These are phyloP conservation scores for Sesamia inferens DNA, from an alignment of 2,888 invertebrate species.

Conservation along the genomic window DNA sequence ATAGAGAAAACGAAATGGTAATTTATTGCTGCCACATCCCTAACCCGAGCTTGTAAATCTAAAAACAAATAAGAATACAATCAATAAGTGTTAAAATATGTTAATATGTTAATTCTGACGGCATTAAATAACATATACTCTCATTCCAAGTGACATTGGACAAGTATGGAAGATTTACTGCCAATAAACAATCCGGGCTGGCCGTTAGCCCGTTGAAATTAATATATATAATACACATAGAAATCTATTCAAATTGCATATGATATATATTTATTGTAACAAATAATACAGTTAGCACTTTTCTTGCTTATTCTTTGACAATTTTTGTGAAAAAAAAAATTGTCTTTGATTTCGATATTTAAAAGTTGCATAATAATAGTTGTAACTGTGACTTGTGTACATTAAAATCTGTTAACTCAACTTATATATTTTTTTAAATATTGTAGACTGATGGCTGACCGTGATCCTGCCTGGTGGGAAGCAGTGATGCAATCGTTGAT, in stretches of 20 bases:
- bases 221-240: slow-evolving; percentile 76
- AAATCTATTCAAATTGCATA: slow-evolving; percentile 69
- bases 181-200: slow-evolving; percentile 63
- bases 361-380: not conserved
- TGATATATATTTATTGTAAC: slow-evolving; percentile 68
- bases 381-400: not conserved
- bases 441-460: too few relatives aligned
- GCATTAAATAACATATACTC: slow-evolving; percentile 67
- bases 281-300: slow-evolving; percentile 68
- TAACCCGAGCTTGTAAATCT: slow-evolving; percentile 65
- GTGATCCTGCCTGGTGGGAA: too few relatives aligned
- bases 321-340: slow-evolving; percentile 33
- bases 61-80: slow-evolving; percentile 72
- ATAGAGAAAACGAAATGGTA: slow-evolving; percentile 35
- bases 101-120: slow-evolving; percentile 72
- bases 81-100: slow-evolving; percentile 77
- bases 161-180: slow-evolving; percentile 69
- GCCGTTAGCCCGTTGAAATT: slow-evolving; percentile 71
- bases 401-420: not conserved
- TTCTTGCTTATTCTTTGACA: slow-evolving; percentile 43
- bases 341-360: slow-evolving; percentile 18
- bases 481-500: too few relatives aligned
- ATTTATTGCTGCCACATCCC: slow-evolving; percentile 49
- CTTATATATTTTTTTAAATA: not conserved
- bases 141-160: slow-evolving; percentile 62